These are phyloP conservation scores for Aspiorhynchus laticeps DNA, from an alignment of 2,113 vertebrate species.

Conservation along the genomic window DNA sequence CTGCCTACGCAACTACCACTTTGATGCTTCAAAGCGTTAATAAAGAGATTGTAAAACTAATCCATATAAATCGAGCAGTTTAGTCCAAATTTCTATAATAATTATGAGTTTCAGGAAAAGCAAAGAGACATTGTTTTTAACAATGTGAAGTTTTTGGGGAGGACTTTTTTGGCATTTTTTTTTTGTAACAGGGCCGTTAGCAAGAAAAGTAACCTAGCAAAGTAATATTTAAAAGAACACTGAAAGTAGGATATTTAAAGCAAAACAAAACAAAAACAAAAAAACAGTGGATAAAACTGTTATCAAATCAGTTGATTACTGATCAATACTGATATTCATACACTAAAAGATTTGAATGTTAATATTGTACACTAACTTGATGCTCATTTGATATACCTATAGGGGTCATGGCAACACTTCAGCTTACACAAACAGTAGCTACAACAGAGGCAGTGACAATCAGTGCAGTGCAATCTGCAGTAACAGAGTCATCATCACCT, in stretches of 20 bases:
- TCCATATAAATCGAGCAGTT: too few relatives aligned
- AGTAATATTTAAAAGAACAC: neutral
- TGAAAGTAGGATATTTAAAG: neutral
- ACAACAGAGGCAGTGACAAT: neutral
- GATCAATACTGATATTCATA: neutral
- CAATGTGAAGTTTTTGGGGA: neutral
- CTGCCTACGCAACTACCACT: too few relatives aligned
- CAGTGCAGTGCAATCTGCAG: neutral
- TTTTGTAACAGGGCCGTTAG: neutral
- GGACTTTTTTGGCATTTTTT: neutral
- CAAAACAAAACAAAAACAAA: too few relatives aligned
- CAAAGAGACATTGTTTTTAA: neutral
- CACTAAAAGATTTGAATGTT: neutral
- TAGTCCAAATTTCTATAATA: too few relatives aligned
- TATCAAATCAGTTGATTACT: too few relatives aligned
- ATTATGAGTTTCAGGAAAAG: neutral
- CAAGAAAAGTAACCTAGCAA: neutral
- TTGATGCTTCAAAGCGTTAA: too few relatives aligned
- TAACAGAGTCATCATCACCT: neutral
- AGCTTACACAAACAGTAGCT: neutral
- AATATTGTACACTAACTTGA: neutral
- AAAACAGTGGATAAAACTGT: neutral
- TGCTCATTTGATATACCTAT: neutral
- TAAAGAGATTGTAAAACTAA: too few relatives aligned
- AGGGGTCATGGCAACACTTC: neutral